Conservation (phyloP, 2,797 vertebrate species). For the Margarornis squamiger region DNA sequence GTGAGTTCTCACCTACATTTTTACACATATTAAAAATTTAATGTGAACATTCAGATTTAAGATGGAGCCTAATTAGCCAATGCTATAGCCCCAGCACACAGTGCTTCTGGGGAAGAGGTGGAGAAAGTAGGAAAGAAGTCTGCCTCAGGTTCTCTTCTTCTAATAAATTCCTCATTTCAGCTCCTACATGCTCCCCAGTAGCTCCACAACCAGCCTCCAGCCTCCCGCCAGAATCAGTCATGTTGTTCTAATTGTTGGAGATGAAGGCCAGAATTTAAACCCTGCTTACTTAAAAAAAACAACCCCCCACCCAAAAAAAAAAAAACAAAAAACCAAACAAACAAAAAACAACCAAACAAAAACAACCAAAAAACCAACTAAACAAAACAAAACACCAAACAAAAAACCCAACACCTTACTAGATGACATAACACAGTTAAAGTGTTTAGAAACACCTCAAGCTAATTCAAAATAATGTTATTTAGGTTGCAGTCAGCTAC, state of each 20-base stretch:
- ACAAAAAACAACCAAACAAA: no score
- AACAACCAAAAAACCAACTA: no score
- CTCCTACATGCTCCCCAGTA: conserved; percentile 1
- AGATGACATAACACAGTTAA: not conserved
- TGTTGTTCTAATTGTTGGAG: not conserved
- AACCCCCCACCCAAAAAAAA: no score
- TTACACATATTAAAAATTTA: not conserved
- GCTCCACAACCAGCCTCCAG: conserved; percentile 1
- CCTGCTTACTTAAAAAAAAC: not conserved
- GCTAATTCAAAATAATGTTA: not conserved
- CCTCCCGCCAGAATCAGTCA: not conserved
- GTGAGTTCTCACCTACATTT: not conserved
- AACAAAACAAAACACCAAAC: not conserved
- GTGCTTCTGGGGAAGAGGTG: not conserved
- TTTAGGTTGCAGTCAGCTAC: not conserved
- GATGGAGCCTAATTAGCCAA: not conserved
- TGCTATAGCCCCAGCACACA: not conserved
- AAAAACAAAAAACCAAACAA: no score
- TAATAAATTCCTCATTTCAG: conserved; percentile 30
- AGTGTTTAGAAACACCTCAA: not conserved
- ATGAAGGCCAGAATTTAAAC: not conserved
- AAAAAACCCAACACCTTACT: not conserved
- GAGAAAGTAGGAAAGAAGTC: not conserved
- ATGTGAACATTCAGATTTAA: not conserved
- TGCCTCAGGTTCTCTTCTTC: not conserved